phyloP scores from a whole-genome alignment of 2,888 invertebrate genomes.

The Apamea crenata region DNA sequence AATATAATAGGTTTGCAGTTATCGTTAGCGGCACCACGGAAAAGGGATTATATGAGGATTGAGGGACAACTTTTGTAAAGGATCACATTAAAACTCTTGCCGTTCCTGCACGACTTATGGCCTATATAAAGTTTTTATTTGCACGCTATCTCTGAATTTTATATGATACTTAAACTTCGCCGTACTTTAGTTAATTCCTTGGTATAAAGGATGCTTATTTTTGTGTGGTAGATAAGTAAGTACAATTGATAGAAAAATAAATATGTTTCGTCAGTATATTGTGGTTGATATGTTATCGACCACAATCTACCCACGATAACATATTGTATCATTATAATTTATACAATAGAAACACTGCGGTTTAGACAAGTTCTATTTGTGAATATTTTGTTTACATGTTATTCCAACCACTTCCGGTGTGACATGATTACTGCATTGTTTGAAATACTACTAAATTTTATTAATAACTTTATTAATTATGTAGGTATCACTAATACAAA shows the following conservation, averaged over 20 bases:
- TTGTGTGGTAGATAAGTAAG: not conserved
- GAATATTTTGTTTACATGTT: slow-evolving; percentile 11
- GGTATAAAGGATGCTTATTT: not conserved
- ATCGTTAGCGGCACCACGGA: slow-evolving; percentile 3
- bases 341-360: slow-evolving; percentile 14
- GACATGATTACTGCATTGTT: slow-evolving; percentile 5
- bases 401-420: slow-evolving; percentile 39
- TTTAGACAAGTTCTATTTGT: slow-evolving; percentile 19
- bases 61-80: slow-evolving; percentile 34
- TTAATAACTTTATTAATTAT: slow-evolving; percentile 16
- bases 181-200: slow-evolving; percentile 10
- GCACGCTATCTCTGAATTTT: slow-evolving; percentile 13
- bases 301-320: not conserved
- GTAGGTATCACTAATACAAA: not conserved
- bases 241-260: not conserved
- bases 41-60: slow-evolving; percentile 28
- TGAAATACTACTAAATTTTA: slow-evolving; percentile 19
- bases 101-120: slow-evolving; percentile 21
- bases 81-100: slow-evolving; percentile 44
- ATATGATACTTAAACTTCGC: slow-evolving; percentile 24
- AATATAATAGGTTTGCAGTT: not conserved
- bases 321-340: not conserved
- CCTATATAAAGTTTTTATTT: slow-evolving; percentile 36
- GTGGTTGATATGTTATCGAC: slow-evolving; percentile 17
- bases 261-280: not conserved